Percentiles rank a stretch among this genome's conserved stretches.
These are phyloP conservation scores for Hirtodrosophila histrioides DNA, from an alignment of 2,888 invertebrate genomes.

Conservation along the genomic window DNA sequence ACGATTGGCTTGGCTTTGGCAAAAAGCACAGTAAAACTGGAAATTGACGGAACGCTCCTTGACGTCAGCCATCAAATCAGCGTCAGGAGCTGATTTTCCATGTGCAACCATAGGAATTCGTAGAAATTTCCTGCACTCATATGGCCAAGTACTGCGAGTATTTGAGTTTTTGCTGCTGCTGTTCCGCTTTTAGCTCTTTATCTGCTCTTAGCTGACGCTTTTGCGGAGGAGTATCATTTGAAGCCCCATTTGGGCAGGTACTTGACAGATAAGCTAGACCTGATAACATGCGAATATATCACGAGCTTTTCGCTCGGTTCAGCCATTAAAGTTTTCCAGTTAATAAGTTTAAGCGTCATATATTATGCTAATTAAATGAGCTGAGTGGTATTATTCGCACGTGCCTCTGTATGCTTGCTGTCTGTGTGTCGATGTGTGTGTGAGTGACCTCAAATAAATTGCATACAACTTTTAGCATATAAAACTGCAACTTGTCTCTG, in stretches of 20 bases:
- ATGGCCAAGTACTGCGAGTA: neutral
- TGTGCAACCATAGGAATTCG: constrained; percentile 7
- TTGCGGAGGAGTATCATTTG: constrained; percentile 34
- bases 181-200: constrained; percentile 30
- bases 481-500: constrained; percentile 45
- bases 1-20: constrained; percentile 26
- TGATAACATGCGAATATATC: constrained; percentile 44
- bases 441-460: constrained; percentile 63
- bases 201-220: constrained; percentile 40
- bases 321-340: constrained; percentile 55
- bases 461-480: constrained; percentile 72
- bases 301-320: constrained; percentile 29
- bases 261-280: constrained; percentile 64
- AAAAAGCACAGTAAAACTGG: neutral
- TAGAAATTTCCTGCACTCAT: constrained; percentile 11
- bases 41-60: constrained; percentile 4
- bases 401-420: constrained; percentile 3
- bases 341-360: constrained; percentile 66
- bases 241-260: constrained; percentile 23
- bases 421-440: constrained; percentile 8
- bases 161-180: constrained; percentile 7
- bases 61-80: constrained; percentile 27
- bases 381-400: constrained; percentile 39
- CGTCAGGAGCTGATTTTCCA: constrained; percentile 1
- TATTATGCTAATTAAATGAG: constrained; percentile 71